Conservation (phyloP, 2,797 vertebrate genomes). For the Helarctos malayanus region DNA sequence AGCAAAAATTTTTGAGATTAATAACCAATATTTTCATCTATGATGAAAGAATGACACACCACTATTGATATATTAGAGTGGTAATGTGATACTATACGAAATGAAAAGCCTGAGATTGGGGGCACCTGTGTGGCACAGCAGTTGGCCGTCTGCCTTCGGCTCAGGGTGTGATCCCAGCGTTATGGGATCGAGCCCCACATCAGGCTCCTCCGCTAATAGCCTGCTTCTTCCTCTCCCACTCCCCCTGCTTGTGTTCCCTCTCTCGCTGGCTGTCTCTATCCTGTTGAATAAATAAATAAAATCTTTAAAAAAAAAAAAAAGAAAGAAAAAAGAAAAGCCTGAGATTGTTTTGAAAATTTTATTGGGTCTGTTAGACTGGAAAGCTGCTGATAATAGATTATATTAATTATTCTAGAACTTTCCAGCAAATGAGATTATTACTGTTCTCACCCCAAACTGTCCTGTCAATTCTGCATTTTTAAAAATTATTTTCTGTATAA, state of each 20-base stretch:
- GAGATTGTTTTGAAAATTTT: conserved; percentile 66
- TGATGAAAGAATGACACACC: neutral
- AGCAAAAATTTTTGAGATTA: conserved; percentile 33
- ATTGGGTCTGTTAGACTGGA: conserved; percentile 51
- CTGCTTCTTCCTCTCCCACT: no score
- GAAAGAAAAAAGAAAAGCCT: neutral
- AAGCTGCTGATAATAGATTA: conserved; percentile 69
- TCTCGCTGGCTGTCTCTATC: no score
- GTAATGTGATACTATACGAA: conserved; percentile 22
- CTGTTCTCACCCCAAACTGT: conserved; percentile 9
- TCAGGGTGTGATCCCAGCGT: no score
- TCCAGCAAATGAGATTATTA: conserved; percentile 48
- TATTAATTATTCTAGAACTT: conserved; percentile 73
- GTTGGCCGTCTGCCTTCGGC: no score
- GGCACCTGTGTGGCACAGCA: no score
- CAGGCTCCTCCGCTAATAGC: no score
- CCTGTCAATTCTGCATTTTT: conserved; percentile 62
- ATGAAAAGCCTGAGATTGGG: conserved; percentile 49
- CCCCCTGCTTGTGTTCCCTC: no score
- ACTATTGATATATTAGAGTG: neutral
- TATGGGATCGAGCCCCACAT: no score
- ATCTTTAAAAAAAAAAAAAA: no score
- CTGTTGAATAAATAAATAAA: no score
- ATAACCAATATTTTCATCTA: conserved; percentile 48
- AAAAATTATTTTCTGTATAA: conserved; percentile 77